Evolutionary conservation across 2,797 vertebrate species (phyloP).

Genomic region (Emydoidea blandingii): DNA sequence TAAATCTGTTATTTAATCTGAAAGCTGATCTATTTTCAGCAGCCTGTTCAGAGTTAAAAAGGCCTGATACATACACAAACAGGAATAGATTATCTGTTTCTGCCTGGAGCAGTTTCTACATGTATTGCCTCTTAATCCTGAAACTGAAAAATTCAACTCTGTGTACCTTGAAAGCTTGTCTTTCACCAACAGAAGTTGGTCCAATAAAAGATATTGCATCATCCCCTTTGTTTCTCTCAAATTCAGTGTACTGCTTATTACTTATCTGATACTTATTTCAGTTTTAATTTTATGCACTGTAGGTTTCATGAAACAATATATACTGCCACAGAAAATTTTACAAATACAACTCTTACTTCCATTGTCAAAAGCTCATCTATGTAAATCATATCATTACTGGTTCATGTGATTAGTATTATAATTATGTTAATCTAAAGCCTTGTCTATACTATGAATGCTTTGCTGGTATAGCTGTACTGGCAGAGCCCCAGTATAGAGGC

Average conservation of each 20-base stretch:
- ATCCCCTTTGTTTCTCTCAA: background rate
- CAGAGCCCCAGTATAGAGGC: background rate
- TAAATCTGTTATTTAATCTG: constrained; percentile 16
- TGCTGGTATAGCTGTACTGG: background rate
- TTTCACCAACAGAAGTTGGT: background rate
- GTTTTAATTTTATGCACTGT: background rate
- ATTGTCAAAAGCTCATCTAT: constrained; percentile 36
- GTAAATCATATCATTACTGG: constrained; percentile 10
- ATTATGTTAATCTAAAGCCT: background rate
- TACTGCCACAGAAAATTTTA: background rate
- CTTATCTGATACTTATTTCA: background rate
- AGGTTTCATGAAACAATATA: background rate
- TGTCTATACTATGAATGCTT: background rate
- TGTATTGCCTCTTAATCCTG: background rate
- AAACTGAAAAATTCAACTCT: background rate
- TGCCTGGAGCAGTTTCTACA: background rate
- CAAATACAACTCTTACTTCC: background rate
- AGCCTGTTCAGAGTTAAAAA: constrained; percentile 37
- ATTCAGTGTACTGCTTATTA: background rate
- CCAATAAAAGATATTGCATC: background rate
- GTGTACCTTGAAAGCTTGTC: background rate
- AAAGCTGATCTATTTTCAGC: constrained; percentile 16
- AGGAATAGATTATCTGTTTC: background rate
- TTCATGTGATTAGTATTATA: constrained; percentile 17
- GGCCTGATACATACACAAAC: background rate